A percentile compares a stretch with the other conserved stretches of the same genome.
Conservation (phyloP, 2,113 vertebrate genomes). For the Labeo catla region DNA sequence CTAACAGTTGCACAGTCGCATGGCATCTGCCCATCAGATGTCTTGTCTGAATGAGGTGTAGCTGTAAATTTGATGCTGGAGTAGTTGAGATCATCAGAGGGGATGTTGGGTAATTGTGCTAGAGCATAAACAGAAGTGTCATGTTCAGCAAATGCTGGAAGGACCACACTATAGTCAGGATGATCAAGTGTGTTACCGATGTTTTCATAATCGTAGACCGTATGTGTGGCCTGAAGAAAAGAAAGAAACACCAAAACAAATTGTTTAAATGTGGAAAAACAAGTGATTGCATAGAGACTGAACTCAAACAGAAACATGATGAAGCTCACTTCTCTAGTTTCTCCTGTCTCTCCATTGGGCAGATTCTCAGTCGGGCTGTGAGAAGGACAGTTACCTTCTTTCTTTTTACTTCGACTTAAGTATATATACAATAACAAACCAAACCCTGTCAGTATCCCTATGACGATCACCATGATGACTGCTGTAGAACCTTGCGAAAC, state of each 20-base stretch:
- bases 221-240: not conserved
- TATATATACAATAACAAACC: not conserved
- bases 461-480: not conserved
- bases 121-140: conserved; percentile 2
- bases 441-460: not conserved
- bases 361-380: not conserved
- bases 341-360: not conserved
- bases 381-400: not conserved
- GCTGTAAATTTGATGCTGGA: not conserved
- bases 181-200: not conserved
- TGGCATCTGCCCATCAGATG: not conserved
- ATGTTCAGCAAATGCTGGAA: not conserved
- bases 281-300: no score
- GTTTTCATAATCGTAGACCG: not conserved
- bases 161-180: not conserved
- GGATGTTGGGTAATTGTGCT: not conserved
- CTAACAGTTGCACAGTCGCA: not conserved
- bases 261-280: no score
- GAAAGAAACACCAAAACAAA: not conserved
- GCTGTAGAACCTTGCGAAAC: not conserved
- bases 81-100: not conserved
- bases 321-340: not conserved
- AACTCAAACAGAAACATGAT: not conserved
- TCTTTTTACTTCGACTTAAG: not conserved
- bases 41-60: not conserved